These are phyloP conservation scores for Chromis chromis DNA, from an alignment of 2,797 vertebrate species.

Conservation along the genomic window DNA sequence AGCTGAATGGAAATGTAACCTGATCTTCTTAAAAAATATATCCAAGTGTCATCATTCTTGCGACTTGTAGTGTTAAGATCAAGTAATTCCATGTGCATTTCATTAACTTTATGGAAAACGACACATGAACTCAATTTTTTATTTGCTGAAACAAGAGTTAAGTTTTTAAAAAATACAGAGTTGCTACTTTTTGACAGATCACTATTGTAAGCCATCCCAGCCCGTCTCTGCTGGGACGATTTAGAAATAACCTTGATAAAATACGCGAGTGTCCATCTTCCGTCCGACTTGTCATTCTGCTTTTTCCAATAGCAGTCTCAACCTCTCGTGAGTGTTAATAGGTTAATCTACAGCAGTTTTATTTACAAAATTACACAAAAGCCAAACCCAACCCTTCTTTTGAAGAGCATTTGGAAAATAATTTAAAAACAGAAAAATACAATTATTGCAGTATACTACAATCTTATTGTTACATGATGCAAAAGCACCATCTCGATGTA, in stretches of 20 bases:
- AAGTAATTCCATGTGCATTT: not conserved
- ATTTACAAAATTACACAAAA: slow-evolving; percentile 97
- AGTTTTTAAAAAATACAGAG: slow-evolving; percentile 80
- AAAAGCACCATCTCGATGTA: slow-evolving; percentile 93
- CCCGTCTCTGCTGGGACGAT: slow-evolving; percentile 68
- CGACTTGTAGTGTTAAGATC: not conserved
- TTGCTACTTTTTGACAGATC: slow-evolving; percentile 77
- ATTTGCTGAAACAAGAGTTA: slow-evolving; percentile 82
- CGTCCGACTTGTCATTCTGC: slow-evolving; percentile 36
- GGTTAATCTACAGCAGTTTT: slow-evolving; percentile 92
- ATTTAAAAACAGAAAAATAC: slow-evolving; percentile 93
- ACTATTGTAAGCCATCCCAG: slow-evolving; percentile 43
- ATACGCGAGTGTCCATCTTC: slow-evolving; percentile 80
- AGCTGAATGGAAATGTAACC: not conserved
- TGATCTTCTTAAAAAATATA: no score
- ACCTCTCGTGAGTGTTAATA: slow-evolving; percentile 88
- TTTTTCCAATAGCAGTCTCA: slow-evolving; percentile 82
- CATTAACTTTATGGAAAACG: not conserved
- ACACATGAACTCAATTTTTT: slow-evolving; percentile 78
- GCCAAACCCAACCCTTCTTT: slow-evolving; percentile 81
- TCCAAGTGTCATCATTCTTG: no score
- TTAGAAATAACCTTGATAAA: slow-evolving; percentile 88
- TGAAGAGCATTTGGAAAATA: slow-evolving; percentile 84
- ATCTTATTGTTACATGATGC: slow-evolving; percentile 95
- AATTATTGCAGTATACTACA: slow-evolving; percentile 99